These are phyloP conservation scores for Bombus superbus DNA, from an alignment of 1,140 invertebrate species.

Conservation along the genomic window DNA sequence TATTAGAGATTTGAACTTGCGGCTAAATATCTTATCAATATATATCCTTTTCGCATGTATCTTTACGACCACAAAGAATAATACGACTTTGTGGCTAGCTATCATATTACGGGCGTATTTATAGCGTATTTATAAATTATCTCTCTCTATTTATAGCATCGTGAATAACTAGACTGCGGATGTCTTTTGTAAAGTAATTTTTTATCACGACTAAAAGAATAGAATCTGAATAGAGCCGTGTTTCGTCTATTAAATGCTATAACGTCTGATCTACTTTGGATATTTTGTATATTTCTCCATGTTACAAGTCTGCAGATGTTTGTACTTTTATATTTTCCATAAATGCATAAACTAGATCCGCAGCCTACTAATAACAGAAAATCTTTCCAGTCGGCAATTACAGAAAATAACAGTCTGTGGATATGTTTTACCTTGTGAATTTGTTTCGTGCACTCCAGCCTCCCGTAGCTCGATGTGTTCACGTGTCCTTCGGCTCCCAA, in stretches of 20 bases:
- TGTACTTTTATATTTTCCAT: no score
- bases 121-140: background rate
- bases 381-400: background rate
- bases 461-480: slow-evolving; percentile 80
- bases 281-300: no score
- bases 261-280: no score
- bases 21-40: background rate
- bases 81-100: background rate
- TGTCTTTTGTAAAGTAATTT: no score
- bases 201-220: no score
- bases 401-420: background rate
- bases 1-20: background rate
- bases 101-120: background rate
- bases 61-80: background rate
- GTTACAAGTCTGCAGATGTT: no score
- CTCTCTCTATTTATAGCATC: no score
- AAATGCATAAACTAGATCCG: no score
- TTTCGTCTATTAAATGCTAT: no score
- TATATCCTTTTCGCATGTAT: background rate
- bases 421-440: slow-evolving; percentile 58
- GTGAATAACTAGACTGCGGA: no score
- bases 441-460: slow-evolving; percentile 50
- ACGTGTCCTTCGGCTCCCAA: slow-evolving; percentile 64
- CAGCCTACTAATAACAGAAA: background rate
- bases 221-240: no score